A percentile compares a stretch with the other conserved stretches of the same genome.
These are phyloP conservation scores for Ganaspis brasiliensis DNA, from an alignment of 2,888 invertebrate species.

Conservation along the genomic window DNA sequence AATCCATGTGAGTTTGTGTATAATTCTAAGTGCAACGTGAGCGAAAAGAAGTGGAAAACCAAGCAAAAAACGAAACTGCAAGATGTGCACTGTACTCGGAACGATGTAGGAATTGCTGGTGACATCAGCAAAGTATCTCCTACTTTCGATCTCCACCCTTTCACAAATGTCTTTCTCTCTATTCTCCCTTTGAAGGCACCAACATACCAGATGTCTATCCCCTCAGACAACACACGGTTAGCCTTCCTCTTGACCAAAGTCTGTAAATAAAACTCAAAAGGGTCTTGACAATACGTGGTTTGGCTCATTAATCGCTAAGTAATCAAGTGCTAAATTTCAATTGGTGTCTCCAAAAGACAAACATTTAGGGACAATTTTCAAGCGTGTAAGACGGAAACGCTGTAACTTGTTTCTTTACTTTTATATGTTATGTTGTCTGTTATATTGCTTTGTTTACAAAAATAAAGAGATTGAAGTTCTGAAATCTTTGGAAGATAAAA, in stretches of 20 bases:
- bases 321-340: background rate
- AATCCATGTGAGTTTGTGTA: conserved; percentile 33
- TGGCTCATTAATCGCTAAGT: background rate
- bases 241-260: conserved; percentile 29
- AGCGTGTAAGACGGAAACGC: too few species aligned
- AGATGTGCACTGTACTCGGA: conserved; percentile 66
- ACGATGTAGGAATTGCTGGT: conserved; percentile 72
- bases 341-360: too few species aligned
- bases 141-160: conserved; percentile 53
- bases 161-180: conserved; percentile 30
- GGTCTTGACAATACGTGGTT: background rate
- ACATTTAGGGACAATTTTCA: too few species aligned
- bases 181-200: conserved; percentile 57
- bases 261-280: background rate
- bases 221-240: conserved; percentile 18
- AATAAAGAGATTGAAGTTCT: too few species aligned
- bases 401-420: background rate
- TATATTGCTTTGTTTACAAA: too few species aligned
- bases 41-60: conserved; percentile 55
- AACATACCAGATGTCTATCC: conserved; percentile 11
- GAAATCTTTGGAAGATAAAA: too few species aligned
- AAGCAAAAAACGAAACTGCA: conserved; percentile 71
- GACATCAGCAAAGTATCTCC: conserved; percentile 70
- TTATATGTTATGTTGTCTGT: too few species aligned
- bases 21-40: conserved; percentile 48